Evolutionary conservation across 1,140 invertebrate genomes (phyloP).

Genomic region (Oreohelix idahoensis): DNA sequence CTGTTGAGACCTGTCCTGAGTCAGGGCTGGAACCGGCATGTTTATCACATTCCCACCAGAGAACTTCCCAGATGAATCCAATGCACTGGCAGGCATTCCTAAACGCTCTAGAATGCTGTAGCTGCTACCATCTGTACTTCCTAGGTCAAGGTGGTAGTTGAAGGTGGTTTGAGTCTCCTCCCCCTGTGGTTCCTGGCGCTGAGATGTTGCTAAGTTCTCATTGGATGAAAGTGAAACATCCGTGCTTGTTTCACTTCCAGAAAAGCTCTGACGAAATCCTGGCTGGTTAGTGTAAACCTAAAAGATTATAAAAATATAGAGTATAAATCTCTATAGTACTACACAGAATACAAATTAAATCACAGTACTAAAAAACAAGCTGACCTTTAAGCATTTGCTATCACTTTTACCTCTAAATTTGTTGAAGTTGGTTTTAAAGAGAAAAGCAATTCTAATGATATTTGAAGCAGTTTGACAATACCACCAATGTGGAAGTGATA

Average conservation of each 20-base stretch:
- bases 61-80: constrained; percentile 34
- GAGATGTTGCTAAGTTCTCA: constrained; percentile 90
- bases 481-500: too few species aligned
- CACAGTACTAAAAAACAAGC: too few species aligned
- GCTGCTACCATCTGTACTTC: constrained; percentile 76
- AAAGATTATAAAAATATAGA: too few species aligned
- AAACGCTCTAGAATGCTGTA: constrained; percentile 74
- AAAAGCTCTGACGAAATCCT: constrained; percentile 70
- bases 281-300: constrained; percentile 32
- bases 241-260: constrained; percentile 84
- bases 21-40: background rate
- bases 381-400: too few species aligned
- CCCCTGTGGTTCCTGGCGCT: constrained; percentile 91
- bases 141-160: constrained; percentile 53
- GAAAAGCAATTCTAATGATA: too few species aligned
- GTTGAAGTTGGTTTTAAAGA: too few species aligned
- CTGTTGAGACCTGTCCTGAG: too few species aligned
- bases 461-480: too few species aligned
- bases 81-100: constrained; percentile 63
- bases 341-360: too few species aligned
- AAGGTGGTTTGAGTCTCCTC: constrained; percentile 78
- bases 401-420: too few species aligned
- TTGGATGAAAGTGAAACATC: constrained; percentile 89
- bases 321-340: too few species aligned
- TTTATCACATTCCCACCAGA: background rate